These are phyloP conservation scores for Hippocampus kuda DNA, from an alignment of 2,797 vertebrate species.

Conservation along the genomic window DNA sequence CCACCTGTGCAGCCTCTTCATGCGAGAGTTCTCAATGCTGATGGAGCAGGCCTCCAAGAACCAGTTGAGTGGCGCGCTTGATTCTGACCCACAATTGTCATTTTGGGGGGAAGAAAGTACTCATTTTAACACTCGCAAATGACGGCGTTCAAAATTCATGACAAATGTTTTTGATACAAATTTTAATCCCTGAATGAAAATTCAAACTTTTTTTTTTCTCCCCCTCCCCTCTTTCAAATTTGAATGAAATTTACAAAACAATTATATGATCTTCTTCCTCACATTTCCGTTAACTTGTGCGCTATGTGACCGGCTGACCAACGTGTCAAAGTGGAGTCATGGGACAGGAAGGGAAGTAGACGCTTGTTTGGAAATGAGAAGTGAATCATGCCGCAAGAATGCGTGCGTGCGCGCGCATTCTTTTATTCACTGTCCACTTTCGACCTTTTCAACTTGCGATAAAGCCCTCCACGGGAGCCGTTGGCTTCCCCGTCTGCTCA, in stretches of 20 bases:
- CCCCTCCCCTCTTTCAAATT: not conserved
- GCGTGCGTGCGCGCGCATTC: not conserved
- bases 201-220: not conserved
- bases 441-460: slow-evolving; percentile 1
- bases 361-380: slow-evolving; percentile 39
- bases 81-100: not conserved
- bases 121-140: no score
- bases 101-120: no score
- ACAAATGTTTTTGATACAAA: not conserved
- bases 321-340: slow-evolving; percentile 43
- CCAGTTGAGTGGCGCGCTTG: slow-evolving; percentile 74
- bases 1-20: slow-evolving; percentile 92
- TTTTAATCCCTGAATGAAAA: not conserved
- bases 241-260: not conserved
- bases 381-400: slow-evolving; percentile 33
- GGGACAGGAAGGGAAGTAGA: slow-evolving; percentile 54
- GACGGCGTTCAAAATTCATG: no score
- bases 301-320: slow-evolving; percentile 27
- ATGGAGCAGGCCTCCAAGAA: slow-evolving; percentile 97
- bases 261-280: not conserved
- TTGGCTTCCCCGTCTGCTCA: slow-evolving; percentile 6
- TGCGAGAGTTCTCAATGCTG: slow-evolving; percentile 88
- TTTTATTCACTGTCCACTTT: not conserved
- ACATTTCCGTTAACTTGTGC: not conserved
- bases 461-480: not conserved